These are phyloP conservation scores for Idaea aversata DNA, from an alignment of 2,888 invertebrate genomes.

Conservation along the genomic window DNA sequence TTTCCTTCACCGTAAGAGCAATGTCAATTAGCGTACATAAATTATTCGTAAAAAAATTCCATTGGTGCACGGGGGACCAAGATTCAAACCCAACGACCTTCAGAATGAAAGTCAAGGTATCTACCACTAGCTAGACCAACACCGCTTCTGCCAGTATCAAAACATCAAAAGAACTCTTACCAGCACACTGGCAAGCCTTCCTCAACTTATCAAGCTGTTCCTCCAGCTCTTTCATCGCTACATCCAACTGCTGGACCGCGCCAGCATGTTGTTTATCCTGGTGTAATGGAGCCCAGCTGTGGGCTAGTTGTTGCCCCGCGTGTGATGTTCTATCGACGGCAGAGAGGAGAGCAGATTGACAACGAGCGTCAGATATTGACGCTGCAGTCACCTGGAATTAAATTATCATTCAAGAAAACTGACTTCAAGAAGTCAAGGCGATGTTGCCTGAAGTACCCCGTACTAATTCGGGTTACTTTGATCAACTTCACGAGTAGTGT, in stretches of 20 bases:
- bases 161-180: background rate
- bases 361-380: slow-evolving; percentile 37
- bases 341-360: slow-evolving; percentile 35
- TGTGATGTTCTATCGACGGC: slow-evolving; percentile 33
- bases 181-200: background rate
- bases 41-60: no score
- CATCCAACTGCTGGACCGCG: slow-evolving; percentile 20
- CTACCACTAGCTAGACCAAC: no score
- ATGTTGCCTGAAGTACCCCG: no score
- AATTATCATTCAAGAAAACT: background rate
- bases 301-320: slow-evolving; percentile 24
- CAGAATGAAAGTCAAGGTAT: no score
- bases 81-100: no score
- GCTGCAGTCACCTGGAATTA: slow-evolving; percentile 39
- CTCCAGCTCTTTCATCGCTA: slow-evolving; percentile 27
- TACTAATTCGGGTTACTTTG: no score
- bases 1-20: no score
- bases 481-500: no score
- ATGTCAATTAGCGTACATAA: no score
- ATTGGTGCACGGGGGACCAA: no score
- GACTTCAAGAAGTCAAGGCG: no score
- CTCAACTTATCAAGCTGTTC: slow-evolving; percentile 4
- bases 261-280: slow-evolving; percentile 18
- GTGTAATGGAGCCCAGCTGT: slow-evolving; percentile 15
- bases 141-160: no score